Evolutionary conservation across 2,888 invertebrate genomes (phyloP).

Genomic region (Serripes groenlandicus): DNA sequence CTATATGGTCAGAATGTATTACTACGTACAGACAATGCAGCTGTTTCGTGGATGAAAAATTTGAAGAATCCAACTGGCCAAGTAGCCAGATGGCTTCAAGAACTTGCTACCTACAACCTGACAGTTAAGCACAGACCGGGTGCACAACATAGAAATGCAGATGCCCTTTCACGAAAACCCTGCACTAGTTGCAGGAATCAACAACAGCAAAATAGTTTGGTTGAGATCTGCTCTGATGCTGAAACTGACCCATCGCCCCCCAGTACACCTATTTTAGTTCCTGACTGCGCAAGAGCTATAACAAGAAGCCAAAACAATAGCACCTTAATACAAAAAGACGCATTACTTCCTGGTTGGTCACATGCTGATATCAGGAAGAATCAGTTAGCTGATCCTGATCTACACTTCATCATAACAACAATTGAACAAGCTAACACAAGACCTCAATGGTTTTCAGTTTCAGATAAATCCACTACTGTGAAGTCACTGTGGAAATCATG

Average conservation of each 20-base stretch:
- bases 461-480: background rate
- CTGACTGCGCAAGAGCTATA: too few species aligned
- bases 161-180: background rate
- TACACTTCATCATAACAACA: background rate
- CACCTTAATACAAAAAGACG: too few species aligned
- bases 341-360: background rate
- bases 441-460: slow-evolving; percentile 11
- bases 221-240: too few species aligned
- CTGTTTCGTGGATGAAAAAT: slow-evolving; percentile 11
- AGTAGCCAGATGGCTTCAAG: background rate
- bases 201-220: too few species aligned
- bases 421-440: background rate
- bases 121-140: background rate
- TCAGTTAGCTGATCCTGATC: background rate
- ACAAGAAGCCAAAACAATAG: too few species aligned
- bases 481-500: slow-evolving; percentile 35
- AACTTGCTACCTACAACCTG: background rate
- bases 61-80: slow-evolving; percentile 6
- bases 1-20: slow-evolving; percentile 19
- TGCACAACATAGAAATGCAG: slow-evolving; percentile 1
- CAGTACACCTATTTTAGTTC: too few species aligned
- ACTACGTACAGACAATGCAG: slow-evolving; percentile 1
- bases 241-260: too few species aligned
- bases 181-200: background rate
- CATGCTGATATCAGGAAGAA: background rate